Conservation (phyloP, 2,888 invertebrate species). For the Notodonta ziczac region DNA sequence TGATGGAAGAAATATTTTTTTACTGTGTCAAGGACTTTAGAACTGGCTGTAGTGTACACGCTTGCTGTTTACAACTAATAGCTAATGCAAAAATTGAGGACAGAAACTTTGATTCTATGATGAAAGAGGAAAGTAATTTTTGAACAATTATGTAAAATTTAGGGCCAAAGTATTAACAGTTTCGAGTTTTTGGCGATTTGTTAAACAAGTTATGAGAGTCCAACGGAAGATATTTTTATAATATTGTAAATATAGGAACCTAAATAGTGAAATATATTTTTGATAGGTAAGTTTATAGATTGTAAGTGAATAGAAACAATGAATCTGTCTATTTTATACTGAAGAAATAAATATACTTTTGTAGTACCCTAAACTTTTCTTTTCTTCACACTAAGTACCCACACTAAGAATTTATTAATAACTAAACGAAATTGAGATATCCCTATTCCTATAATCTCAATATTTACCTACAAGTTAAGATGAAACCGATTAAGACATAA, state of each 20-base stretch:
- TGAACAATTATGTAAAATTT: neutral
- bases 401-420: too few species aligned
- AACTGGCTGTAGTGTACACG: too few species aligned
- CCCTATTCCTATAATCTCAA: too few species aligned
- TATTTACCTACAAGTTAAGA: too few species aligned
- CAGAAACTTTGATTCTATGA: too few species aligned
- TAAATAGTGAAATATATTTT: slow-evolving; percentile 16
- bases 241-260: neutral
- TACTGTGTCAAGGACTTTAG: neutral
- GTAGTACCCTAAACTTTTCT: slow-evolving; percentile 6
- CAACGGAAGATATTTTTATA: neutral
- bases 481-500: too few species aligned
- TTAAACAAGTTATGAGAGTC: neutral
- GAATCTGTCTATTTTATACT: slow-evolving; percentile 23
- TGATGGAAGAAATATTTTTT: slow-evolving; percentile 45
- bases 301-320: slow-evolving; percentile 11
- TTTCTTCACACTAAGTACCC: neutral
- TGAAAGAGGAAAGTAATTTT: neutral
- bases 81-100: too few species aligned
- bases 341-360: slow-evolving; percentile 28
- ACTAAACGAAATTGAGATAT: too few species aligned
- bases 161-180: neutral
- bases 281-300: neutral
- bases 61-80: too few species aligned
- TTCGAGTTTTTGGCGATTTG: neutral